Base-by-base conservation (phyloP, 2,888 invertebrate species). In the Autographa gamma region DNA sequence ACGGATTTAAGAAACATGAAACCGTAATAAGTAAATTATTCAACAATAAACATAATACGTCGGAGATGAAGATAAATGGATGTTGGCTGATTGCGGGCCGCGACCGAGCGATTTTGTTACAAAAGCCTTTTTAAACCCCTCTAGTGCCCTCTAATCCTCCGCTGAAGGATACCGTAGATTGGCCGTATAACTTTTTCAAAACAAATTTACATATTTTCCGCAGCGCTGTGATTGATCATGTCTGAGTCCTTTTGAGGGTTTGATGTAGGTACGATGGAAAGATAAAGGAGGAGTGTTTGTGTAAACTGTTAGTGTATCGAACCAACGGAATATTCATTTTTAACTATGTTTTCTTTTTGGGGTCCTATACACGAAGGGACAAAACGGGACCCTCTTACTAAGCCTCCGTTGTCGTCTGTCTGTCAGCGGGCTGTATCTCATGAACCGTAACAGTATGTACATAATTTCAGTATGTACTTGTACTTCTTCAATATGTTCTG, bases 191-290 rank as follows among this genome's bases (percentile, higher is more conserved):
- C 91, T 91, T 93, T 91, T 89, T 86, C 88, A 88, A 89, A 92
- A 91, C 90, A 91, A 91, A 93, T 93, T 92, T 91, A 89, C 92
- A 91, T 91, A 90, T 90, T 92, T 89, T 84, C 85, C 82, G 83
- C 81, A 70, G 79, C 78, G 82, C 82, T 83, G 81, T 86, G 88
- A 90, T 90, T 89, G 89, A 89, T 89, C 84, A 86, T 88, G 85
- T 84, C 81, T 85, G 71, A 74, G 68, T 69, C 75, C 70, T 79
- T 74, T 70, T 59, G 61, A 1, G 31, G 52, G 54, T 56, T 11
- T 19, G 54, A 25, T 25, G 54, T 16, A 59, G 59, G 48, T 38
- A 11, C 38, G 38, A n/a, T 48, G 48, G 48, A n/a, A 5, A 7
- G 48, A n/a, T 48, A 48, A 48, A 16, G 48, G 48, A n/a, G 4